Conservation (phyloP, 2,888 invertebrate genomes). For the Phaedon cochleariae region DNA sequence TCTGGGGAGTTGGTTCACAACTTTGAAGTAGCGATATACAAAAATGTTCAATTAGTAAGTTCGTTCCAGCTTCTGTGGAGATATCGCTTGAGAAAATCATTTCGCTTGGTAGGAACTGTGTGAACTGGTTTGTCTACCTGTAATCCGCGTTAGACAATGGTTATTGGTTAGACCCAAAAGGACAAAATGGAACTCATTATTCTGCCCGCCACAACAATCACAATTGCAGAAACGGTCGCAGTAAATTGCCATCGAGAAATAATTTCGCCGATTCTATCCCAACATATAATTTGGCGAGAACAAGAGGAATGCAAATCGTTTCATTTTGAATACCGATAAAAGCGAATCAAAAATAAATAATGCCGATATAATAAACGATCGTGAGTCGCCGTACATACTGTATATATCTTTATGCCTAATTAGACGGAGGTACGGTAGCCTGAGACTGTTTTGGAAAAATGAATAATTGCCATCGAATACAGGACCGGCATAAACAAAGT, state of each 20-base stretch:
- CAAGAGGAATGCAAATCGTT: slow-evolving; percentile 36
- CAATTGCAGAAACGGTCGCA: slow-evolving; percentile 40
- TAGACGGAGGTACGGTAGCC: slow-evolving; percentile 53
- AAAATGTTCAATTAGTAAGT: too few species aligned
- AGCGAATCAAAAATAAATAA: slow-evolving; percentile 48
- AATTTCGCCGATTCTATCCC: slow-evolving; percentile 39
- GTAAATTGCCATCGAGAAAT: slow-evolving; percentile 34
- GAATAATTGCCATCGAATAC: slow-evolving; percentile 49
- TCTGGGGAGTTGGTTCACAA: too few species aligned
- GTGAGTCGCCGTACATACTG: slow-evolving; percentile 39
- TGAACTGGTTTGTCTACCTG: too few species aligned
- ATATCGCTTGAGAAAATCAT: too few species aligned
- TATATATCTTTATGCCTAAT: slow-evolving; percentile 50
- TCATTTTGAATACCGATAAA: slow-evolving; percentile 47
- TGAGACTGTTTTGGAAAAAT: slow-evolving; percentile 49
- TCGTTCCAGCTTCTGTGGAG: too few species aligned
- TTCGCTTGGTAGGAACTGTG: too few species aligned
- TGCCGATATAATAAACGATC: slow-evolving; percentile 49
- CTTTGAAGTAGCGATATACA: too few species aligned
- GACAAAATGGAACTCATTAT: not conserved
- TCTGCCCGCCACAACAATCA: slow-evolving; percentile 29
- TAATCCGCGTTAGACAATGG: not conserved
- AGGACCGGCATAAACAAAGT: slow-evolving; percentile 25
- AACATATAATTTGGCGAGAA: slow-evolving; percentile 37
- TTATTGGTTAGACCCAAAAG: slow-evolving; percentile 2